Conservation (phyloP, 1,140 invertebrate species). For the Drepana arcuata region DNA sequence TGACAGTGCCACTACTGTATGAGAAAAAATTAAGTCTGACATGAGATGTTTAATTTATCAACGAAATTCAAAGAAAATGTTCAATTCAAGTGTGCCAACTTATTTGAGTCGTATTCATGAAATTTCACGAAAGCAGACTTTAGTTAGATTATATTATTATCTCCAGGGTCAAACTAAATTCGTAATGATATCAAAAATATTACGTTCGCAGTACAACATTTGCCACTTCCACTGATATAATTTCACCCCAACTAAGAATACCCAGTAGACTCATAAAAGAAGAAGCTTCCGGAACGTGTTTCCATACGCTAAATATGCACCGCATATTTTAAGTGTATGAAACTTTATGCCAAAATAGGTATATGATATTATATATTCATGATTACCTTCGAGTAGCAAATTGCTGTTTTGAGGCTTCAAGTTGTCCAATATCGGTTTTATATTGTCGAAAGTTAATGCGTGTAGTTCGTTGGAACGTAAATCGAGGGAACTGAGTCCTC, state of each 20-base stretch:
- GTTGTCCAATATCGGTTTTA: slow-evolving; percentile 81
- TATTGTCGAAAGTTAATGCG: slow-evolving; percentile 81
- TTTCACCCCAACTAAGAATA: slow-evolving; percentile 15
- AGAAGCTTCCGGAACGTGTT: slow-evolving; percentile 34
- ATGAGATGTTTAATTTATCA: too few relatives aligned
- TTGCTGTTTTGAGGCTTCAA: slow-evolving; percentile 80
- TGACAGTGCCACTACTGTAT: too few relatives aligned
- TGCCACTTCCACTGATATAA: slow-evolving; percentile 12
- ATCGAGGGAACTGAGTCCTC: slow-evolving; percentile 79
- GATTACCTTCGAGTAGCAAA: slow-evolving; percentile 83
- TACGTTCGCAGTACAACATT: too few relatives aligned
- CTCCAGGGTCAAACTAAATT: too few relatives aligned
- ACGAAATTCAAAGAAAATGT: too few relatives aligned
- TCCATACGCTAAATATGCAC: slow-evolving; percentile 42
- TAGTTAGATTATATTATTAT: too few relatives aligned
- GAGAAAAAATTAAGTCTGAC: too few relatives aligned
- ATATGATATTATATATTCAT: slow-evolving; percentile 53
- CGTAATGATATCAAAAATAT: too few relatives aligned
- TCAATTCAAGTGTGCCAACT: too few relatives aligned
- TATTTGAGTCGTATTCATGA: too few relatives aligned
- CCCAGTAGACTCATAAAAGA: slow-evolving; percentile 34
- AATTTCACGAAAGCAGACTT: too few relatives aligned
- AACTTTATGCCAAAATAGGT: slow-evolving; percentile 16
- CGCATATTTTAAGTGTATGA: slow-evolving; percentile 41
- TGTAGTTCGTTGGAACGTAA: slow-evolving; percentile 80